A percentile compares a stretch with the other conserved stretches of the same genome.
These are phyloP conservation scores for Isichthys henryi DNA, from an alignment of 2,113 vertebrate species.

Conservation along the genomic window DNA sequence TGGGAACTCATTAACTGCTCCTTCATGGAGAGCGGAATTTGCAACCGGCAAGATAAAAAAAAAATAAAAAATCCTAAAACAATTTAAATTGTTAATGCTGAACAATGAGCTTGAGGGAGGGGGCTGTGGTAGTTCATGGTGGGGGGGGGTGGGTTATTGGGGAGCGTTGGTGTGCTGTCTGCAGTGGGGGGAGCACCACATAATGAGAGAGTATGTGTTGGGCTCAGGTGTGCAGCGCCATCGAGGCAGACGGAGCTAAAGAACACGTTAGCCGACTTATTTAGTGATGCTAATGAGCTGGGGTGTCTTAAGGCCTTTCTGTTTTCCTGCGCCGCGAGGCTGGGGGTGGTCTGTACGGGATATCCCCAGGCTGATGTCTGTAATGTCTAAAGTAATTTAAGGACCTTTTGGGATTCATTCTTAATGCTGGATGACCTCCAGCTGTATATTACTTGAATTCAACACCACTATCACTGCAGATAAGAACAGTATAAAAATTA, in stretches of 20 bases:
- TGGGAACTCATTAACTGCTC: conserved; percentile 35
- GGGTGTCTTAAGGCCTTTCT: not conserved
- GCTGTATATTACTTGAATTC: not conserved
- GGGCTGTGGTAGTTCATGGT: not conserved
- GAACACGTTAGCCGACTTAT: not conserved
- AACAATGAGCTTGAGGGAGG: conserved; percentile 23
- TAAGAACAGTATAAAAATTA: not conserved
- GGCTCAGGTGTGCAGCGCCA: not conserved
- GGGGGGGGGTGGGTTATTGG: not conserved
- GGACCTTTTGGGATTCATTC: not conserved
- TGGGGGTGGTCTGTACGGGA: not conserved
- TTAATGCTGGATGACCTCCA: not conserved
- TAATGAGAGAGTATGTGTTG: conserved; percentile 19
- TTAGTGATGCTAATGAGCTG: not conserved
- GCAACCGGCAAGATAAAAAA: conserved; percentile 27
- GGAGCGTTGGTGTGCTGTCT: not conserved
- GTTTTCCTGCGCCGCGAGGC: not conserved
- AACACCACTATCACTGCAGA: not conserved
- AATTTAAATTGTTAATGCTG: conserved; percentile 36
- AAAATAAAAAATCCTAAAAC: conserved; percentile 28
- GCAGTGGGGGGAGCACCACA: conserved; percentile 11
- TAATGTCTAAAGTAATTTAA: not conserved
- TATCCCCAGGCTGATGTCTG: not conserved
- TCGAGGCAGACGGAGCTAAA: not conserved
- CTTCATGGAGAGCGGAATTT: conserved; percentile 30